Conservation (phyloP, 2,888 invertebrate species). For the Diaprepes abbreviatus region DNA sequence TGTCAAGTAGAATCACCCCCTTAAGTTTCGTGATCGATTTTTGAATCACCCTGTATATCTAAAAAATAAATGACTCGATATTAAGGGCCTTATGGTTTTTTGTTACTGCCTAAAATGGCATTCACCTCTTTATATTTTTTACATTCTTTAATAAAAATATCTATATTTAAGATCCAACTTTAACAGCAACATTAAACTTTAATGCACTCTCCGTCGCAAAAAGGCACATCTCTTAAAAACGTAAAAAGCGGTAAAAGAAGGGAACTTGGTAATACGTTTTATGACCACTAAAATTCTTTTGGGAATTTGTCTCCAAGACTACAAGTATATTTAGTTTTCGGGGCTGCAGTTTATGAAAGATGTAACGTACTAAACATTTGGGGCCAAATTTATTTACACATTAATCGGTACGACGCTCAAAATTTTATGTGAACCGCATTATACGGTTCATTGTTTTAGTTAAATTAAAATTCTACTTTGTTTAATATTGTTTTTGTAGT, state of each 20-base stretch:
- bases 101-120: too few relatives aligned
- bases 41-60: too few relatives aligned
- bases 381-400: not conserved
- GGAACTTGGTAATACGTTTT: constrained; percentile 15
- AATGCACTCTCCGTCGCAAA: constrained; percentile 6
- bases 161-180: not conserved
- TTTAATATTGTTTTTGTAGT: too few relatives aligned
- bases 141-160: not conserved
- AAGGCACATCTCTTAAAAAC: constrained; percentile 22
- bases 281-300: constrained; percentile 9
- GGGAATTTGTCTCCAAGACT: constrained; percentile 5
- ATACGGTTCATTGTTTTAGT: too few relatives aligned
- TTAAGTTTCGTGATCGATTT: too few relatives aligned
- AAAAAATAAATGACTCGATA: too few relatives aligned
- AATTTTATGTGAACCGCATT: too few relatives aligned
- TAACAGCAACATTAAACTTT: constrained; percentile 7
- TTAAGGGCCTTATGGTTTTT: too few relatives aligned
- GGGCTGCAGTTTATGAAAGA: constrained; percentile 8
- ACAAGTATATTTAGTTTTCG: constrained; percentile 5
- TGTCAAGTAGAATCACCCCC: too few relatives aligned
- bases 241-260: constrained; percentile 18
- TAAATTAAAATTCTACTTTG: too few relatives aligned
- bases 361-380: constrained; percentile 8
- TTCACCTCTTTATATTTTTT: too few relatives aligned
- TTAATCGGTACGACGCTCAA: not conserved